Evolutionary conservation across 1,140 invertebrate species (phyloP), one percentile per base, ranked within the genome.

Genomic region (Lanistes nyassanus): DNA sequence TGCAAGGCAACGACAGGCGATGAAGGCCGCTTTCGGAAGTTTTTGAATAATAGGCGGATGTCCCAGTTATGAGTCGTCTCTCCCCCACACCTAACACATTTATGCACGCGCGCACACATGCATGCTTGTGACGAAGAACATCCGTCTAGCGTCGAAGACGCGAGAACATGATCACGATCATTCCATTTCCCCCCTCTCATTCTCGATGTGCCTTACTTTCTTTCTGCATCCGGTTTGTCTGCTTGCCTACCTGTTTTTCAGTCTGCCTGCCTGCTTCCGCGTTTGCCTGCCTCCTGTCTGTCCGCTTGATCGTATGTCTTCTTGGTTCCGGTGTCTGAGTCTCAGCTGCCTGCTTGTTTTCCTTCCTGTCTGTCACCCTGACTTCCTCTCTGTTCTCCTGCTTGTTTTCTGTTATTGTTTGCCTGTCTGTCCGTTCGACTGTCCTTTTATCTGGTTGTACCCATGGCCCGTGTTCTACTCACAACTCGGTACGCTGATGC

Each of bases 341-440:
- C 0, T n/a, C 13, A n/a, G 23, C 34, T n/a, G 26, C 58, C n/a
- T 3, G 58, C 34, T 62, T 62, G 11, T 13, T 19, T n/a, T 65
- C 62, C 39, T 4, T 67, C 11, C 51, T n/a, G 13, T n/a, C 13
- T 62, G 11, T 67, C 0, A 42, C 36, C 19, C 23, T 36, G n/a
- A 19, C 31, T 36, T 23, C 39, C 7, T 65, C 26, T 65, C 31
- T 65, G 9, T 31, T 19, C 39, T 16, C 39, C 26, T 31, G 31
- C n/a, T 23, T 34, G 7, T 34, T 65, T 11, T 65, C 19, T 65
- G 65, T 65, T 5, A 36, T 5, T 65, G 62, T 65, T 11, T 65
- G 26, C 39, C 19, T 65, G 26, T 34, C 62, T 65, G 62, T 34
- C 19, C 39, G 62, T 65, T 36, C n/a, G 62, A 36, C 62, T 65